Percentiles rank a stretch among this genome's conserved stretches.
Conservation (phyloP, 2,113 vertebrate species). For the Rhombomys opimus region DNA sequence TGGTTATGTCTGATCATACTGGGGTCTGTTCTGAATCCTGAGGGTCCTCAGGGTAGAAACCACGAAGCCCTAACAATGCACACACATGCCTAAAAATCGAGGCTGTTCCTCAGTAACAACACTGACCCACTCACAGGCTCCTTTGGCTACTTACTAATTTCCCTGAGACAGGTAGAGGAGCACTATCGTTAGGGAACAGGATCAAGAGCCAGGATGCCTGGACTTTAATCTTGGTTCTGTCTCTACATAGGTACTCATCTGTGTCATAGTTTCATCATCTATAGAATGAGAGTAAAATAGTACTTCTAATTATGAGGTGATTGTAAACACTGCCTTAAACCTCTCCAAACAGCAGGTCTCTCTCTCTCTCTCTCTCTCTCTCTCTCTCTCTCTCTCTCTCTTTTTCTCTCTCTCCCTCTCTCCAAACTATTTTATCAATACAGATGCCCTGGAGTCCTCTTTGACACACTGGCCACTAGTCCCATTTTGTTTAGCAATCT, state of each 20-base stretch:
- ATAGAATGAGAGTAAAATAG: background rate
- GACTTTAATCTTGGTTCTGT: background rate
- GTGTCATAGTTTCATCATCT: conserved; percentile 16
- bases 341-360: background rate
- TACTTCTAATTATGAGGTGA: background rate
- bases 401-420: too few species aligned
- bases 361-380: too few species aligned
- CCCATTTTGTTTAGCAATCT: background rate
- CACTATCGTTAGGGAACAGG: background rate
- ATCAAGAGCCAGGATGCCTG: background rate
- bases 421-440: background rate
- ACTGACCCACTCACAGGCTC: background rate
- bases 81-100: background rate
- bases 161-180: background rate
- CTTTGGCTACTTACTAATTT: background rate
- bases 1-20: background rate
- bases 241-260: background rate
- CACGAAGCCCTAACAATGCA: background rate
- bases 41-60: background rate
- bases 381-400: too few species aligned
- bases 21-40: background rate
- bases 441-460: background rate
- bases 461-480: background rate
- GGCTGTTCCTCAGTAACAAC: background rate
- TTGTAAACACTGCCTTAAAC: background rate